Base-by-base conservation (phyloP, 2,888 invertebrate species). In the Epiblema foenella region DNA sequence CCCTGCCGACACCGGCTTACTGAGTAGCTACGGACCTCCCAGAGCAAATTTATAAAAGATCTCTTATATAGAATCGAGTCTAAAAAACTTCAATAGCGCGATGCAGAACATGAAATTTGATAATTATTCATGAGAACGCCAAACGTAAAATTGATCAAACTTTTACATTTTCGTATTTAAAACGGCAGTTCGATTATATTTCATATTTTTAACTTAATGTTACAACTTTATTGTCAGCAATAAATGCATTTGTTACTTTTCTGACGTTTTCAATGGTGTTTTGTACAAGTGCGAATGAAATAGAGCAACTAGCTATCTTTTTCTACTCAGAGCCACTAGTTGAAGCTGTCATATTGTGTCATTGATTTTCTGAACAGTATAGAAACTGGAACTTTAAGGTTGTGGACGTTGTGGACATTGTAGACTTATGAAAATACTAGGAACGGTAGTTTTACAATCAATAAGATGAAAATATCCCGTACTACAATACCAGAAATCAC, bases 1-100 rank as follows among this genome's bases (percentile, higher is more conserved):
- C 90, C 88, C 80, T 82, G 89, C 89, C 91, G 87, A 74, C 76
- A 85, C 92, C 91, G 89, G 87, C 82, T 77, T 77, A 88, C 91
- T 87, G 83, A 90, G 93, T 93, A 93, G 91, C 93, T 86, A 91
- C 90, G 93, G 92, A 93, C 93, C 87, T 85, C 86, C 91, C 88
- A 64, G 18, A 0, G 0, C 1, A 0, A 0, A 1, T 0, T 0
- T 0, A 0, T 0, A 11, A 17, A 42, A 63, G 49, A 5, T 65
- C 24, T 18, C 66, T 69, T 79, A 77, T 80, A 79, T 83, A 83
- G 77, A 33, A 11, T 78, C 49, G 18, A 15, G 0, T 0, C 15
- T 4, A 24, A 76, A 82, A 89, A 88, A 86, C 77, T 81, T 79
- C 72, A 54, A 78, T 85, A 85, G 80, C 87, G 92, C 82, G 92